Conservation (phyloP, 2,113 vertebrate genomes). For the Mionectes macconnelli region DNA sequence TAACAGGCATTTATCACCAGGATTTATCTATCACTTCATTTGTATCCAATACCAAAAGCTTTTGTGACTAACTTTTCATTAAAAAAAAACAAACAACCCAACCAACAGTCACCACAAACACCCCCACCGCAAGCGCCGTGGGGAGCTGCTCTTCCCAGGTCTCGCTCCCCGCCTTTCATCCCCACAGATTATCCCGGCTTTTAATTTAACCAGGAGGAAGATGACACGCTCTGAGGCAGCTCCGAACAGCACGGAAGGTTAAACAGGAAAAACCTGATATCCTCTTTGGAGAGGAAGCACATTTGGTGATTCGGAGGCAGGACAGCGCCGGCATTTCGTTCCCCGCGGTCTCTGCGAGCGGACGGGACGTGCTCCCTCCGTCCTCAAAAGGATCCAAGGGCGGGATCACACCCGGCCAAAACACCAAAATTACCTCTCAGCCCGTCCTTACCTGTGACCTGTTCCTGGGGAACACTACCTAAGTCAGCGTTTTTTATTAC, state of each 20-base stretch:
- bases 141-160: not conserved
- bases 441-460: conserved; percentile 75
- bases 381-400: not conserved
- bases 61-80: conserved; percentile 17
- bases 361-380: not conserved
- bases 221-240: not conserved
- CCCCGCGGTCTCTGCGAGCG: not conserved
- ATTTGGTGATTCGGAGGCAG: not conserved
- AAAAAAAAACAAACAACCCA: not conserved
- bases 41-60: not conserved
- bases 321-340: not conserved
- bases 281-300: not conserved
- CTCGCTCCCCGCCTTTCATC: conserved; percentile 7
- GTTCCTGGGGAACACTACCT: conserved; percentile 72
- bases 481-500: conserved; percentile 65
- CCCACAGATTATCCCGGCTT: not conserved
- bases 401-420: not conserved
- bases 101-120: not conserved
- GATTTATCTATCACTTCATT: not conserved
- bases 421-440: rapidly evolving
- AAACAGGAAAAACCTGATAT: conserved; percentile 32
- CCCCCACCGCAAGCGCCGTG: not conserved
- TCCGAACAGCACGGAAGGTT: not conserved
- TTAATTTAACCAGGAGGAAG: conserved; percentile 16
- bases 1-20: not conserved